Conservation (phyloP, 2,888 invertebrate species). For the Argyresthia goedartella region DNA sequence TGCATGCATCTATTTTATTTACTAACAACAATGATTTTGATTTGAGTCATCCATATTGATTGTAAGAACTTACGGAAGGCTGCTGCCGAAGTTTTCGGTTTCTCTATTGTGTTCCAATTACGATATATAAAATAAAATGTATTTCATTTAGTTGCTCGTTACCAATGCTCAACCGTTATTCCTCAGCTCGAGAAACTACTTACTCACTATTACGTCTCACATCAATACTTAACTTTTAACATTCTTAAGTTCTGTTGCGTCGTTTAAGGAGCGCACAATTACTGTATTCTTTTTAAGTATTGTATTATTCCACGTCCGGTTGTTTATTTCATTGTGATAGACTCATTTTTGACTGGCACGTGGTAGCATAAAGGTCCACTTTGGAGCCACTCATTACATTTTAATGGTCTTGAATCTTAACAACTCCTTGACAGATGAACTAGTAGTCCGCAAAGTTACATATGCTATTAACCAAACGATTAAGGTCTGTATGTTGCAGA, state of each 20-base stretch:
- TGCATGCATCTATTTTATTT: too few species aligned
- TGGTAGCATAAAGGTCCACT: conserved; percentile 56
- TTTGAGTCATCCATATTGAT: too few species aligned
- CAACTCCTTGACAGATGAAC: conserved; percentile 14
- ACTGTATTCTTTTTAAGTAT: conserved; percentile 40
- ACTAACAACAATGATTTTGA: too few species aligned
- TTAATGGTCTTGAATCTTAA: conserved; percentile 61
- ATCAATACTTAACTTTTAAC: background rate
- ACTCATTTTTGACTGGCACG: conserved; percentile 51
- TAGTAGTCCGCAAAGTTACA: background rate
- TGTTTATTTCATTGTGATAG: conserved; percentile 50
- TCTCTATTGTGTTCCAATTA: background rate
- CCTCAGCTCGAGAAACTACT: too few species aligned
- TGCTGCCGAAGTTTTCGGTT: too few species aligned
- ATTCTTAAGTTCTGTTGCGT: background rate
- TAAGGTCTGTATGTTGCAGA: background rate
- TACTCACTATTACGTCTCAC: background rate
- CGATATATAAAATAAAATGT: too few species aligned
- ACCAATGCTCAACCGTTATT: too few species aligned
- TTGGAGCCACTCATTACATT: conserved; percentile 63
- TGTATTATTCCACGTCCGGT: conserved; percentile 55
- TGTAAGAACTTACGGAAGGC: too few species aligned
- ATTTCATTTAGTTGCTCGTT: too few species aligned
- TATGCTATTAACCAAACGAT: background rate
- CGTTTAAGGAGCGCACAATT: conserved; percentile 37